Evolutionary conservation across 2,888 invertebrate species (phyloP).

Genomic region (Brachyptera risi): DNA sequence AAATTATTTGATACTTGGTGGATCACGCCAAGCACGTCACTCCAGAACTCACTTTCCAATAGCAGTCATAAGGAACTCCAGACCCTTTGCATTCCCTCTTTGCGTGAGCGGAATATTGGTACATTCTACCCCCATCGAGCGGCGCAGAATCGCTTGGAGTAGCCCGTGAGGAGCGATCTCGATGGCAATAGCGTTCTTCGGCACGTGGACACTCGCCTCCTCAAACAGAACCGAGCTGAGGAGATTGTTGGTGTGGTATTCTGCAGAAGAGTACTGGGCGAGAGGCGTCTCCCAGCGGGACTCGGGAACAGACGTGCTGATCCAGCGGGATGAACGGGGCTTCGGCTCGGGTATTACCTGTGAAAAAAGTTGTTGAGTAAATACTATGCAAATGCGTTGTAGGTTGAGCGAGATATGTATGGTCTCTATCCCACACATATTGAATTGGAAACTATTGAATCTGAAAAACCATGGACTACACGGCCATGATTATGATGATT

Average conservation of each 20-base stretch:
- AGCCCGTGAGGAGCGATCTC: slow-evolving; percentile 90
- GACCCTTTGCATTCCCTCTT: slow-evolving; percentile 61
- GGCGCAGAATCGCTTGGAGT: slow-evolving; percentile 78
- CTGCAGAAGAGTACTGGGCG: slow-evolving; percentile 68
- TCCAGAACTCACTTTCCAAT: slow-evolving; percentile 56
- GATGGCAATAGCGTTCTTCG: slow-evolving; percentile 74
- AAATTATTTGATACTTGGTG: too few species aligned
- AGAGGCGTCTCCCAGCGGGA: slow-evolving; percentile 63
- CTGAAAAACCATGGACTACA: too few species aligned
- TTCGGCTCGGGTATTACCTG: slow-evolving; percentile 61
- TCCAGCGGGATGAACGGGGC: slow-evolving; percentile 69
- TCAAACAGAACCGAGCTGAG: slow-evolving; percentile 71
- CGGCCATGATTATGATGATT: too few species aligned
- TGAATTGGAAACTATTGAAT: too few species aligned
- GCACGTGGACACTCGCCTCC: slow-evolving; percentile 74
- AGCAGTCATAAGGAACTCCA: slow-evolving; percentile 56
- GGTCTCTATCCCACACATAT: too few species aligned
- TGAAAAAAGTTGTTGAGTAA: neutral
- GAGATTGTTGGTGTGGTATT: slow-evolving; percentile 78
- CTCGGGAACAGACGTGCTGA: slow-evolving; percentile 78
- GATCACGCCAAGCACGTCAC: neutral
- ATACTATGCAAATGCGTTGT: too few species aligned
- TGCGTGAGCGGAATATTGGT: slow-evolving; percentile 73
- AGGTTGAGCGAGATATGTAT: too few species aligned
- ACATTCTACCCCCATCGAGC: slow-evolving; percentile 67